These are phyloP conservation scores for Dryomyza anilis DNA, from an alignment of 2,888 invertebrate species.

Conservation along the genomic window DNA sequence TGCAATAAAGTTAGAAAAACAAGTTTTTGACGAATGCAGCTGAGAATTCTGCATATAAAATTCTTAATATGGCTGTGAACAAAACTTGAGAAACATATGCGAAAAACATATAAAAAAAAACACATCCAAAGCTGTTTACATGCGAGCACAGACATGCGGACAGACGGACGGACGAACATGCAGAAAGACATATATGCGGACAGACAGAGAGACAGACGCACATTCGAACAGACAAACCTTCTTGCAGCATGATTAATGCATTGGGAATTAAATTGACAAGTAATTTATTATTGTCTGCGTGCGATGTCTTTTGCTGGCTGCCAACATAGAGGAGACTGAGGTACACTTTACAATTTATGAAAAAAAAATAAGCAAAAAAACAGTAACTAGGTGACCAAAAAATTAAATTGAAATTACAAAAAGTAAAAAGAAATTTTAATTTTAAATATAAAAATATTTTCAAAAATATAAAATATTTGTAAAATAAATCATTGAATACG, in stretches of 20 bases:
- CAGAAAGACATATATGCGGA: too few species aligned
- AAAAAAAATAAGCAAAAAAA: too few species aligned
- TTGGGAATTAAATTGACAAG: constrained; percentile 33
- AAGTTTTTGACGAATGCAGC: constrained; percentile 27
- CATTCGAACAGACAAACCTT: neutral
- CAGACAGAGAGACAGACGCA: neutral
- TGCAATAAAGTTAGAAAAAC: too few species aligned
- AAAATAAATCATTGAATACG: too few species aligned
- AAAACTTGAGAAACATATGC: neutral
- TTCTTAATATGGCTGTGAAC: constrained; percentile 6
- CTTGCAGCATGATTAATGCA: constrained; percentile 30
- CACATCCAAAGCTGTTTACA: neutral
- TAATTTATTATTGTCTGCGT: constrained; percentile 31
- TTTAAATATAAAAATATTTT: too few species aligned
- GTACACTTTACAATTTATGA: too few species aligned
- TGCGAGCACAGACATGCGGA: too few species aligned
- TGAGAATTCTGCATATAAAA: constrained; percentile 20
- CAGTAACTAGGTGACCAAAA: too few species aligned
- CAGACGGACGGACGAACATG: neutral
- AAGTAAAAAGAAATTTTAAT: too few species aligned
- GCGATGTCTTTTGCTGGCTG: constrained; percentile 18
- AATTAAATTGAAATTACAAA: too few species aligned
- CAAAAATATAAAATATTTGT: too few species aligned
- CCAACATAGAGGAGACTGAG: too few species aligned
- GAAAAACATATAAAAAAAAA: neutral